Percentiles rank a stretch among this genome's conserved stretches.
Conservation (phyloP, 2,888 invertebrate species). For the Ctena decussata region DNA sequence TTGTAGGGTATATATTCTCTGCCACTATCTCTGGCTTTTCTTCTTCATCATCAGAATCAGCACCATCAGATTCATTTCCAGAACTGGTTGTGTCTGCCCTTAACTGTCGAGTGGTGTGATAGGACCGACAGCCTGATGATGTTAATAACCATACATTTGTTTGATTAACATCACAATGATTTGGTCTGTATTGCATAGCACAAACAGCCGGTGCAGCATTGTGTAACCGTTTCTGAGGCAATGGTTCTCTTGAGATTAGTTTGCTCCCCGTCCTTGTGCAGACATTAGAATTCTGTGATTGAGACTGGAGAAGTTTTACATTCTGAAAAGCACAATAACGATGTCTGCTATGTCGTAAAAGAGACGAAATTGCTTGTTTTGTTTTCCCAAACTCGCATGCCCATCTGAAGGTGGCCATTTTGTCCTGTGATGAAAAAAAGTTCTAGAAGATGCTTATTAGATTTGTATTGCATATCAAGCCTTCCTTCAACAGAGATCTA, state of each 20-base stretch:
- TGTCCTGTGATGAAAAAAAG: background rate
- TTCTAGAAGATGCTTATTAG: background rate
- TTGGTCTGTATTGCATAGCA: background rate
- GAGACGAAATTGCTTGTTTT: background rate
- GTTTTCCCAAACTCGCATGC: conserved; percentile 38
- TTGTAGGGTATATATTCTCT: conserved; percentile 52
- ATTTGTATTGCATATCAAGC: too few species aligned
- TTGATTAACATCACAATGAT: background rate
- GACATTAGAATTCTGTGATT: background rate
- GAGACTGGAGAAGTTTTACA: background rate
- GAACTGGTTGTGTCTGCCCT: background rate
- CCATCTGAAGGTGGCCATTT: conserved; percentile 56
- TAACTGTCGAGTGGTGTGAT: background rate
- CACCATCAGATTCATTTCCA: conserved; percentile 11
- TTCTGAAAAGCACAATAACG: background rate
- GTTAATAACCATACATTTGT: background rate
- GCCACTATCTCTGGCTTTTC: conserved; percentile 8
- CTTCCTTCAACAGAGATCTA: too few species aligned
- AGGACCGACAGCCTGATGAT: background rate
- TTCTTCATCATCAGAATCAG: background rate
- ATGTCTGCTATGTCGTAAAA: background rate
- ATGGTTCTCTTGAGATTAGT: background rate
- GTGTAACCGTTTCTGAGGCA: conserved; percentile 25
- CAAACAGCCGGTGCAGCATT: background rate
- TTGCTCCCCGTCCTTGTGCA: background rate